Evolutionary conservation across 1,140 invertebrate genomes (phyloP), one percentile per base, ranked within the genome.

Genomic region (Ostrea edulis): DNA sequence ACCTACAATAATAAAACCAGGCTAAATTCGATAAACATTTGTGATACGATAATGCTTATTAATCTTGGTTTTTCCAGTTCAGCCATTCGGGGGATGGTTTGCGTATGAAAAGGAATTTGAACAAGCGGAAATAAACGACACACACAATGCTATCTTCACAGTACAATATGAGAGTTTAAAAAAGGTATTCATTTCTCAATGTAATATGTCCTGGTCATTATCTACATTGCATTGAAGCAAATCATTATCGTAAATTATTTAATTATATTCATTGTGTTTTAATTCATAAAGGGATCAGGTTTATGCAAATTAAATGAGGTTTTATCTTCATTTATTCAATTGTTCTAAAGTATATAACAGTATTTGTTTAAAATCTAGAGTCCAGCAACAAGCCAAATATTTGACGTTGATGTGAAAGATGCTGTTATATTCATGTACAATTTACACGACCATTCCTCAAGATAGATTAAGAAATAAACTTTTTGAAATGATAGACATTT

Each of bases 311-410:
- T 3, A 58, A 20, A 11, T 58, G 55, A 14, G 0, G 12, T 9
- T 12, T 58, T 12, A 20, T 58, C 14, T 17, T 12, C 20, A 12
- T 3, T 17, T 17, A 58, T 8, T 62, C n/a, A 20, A 7, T 62
- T 62, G 17, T 62, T 62, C 7, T 62, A 20, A 62, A 44, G 35
- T 44, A 44, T 44, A 44, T 44, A 44, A 44, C 2, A 44, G 35
- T 44, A 44, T 44, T 44, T 44, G 35, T n/a, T 3, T 58, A 51
- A n/a, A 65, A n/a, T 22, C 7, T 20, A 90, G 89, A 84, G 88
- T 71, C 89, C 86, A 35, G 20, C 65, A 82, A 84, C 29, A 88
- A 22, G 89, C 86, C 20, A 77, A 87, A 44, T 90, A 86, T 22
- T 84, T 90, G 77, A 86, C 12, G 84, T 86, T 35, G 54, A 65